Evolutionary conservation across 2,888 invertebrate species (phyloP), one percentile per base, ranked within the genome.

Genomic region (Euzetes globulus): DNA sequence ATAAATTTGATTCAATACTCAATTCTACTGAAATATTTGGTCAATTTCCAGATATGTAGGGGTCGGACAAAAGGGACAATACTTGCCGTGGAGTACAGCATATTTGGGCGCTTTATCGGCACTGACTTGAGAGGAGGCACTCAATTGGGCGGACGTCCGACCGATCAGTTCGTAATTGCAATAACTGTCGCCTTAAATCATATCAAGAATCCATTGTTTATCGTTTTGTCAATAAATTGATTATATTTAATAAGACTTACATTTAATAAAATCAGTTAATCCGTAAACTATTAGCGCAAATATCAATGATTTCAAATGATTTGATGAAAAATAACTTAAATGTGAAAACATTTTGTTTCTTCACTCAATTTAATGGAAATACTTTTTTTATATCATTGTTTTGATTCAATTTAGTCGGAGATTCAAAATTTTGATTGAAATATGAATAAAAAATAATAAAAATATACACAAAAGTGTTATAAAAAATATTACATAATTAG

Each of bases 31-130:
- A n/a, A n/a, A n/a, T n/a, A n/a, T n/a, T n/a, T n/a, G n/a, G n/a
- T n/a, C 41, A 41, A 11, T 41, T 41, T 9, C 7, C 41, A 41
- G 41, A 41, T 11, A 41, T 41, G 41, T 9, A 11, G 11, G 41
- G 19, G n/a, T n/a, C n/a, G n/a, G n/a, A n/a, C n/a, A 52, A 19
- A 19, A 4, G 60, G 60, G n/a, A 25, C 5, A 60, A 60, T 60
- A 33, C 75, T 19, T 60, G 72, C 75, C 75, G 55, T 75, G 75
- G 47, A 75, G 75, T 29, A 75, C 60, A 72, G 60, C 75, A 68
- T 37, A 72, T 33, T 72, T 50, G 19, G 75, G 72, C 33, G 47
- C 47, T 22, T 72, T 75, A 41, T 75, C 75, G 60, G 72, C 29
- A 27, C 72, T 72, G 41, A 75, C 60, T 19, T 65, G 45, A 6